These are phyloP conservation scores for Patiria miniata DNA, from an alignment of 35 echinoderm and acorn worm genomes.

Conservation along the genomic window DNA sequence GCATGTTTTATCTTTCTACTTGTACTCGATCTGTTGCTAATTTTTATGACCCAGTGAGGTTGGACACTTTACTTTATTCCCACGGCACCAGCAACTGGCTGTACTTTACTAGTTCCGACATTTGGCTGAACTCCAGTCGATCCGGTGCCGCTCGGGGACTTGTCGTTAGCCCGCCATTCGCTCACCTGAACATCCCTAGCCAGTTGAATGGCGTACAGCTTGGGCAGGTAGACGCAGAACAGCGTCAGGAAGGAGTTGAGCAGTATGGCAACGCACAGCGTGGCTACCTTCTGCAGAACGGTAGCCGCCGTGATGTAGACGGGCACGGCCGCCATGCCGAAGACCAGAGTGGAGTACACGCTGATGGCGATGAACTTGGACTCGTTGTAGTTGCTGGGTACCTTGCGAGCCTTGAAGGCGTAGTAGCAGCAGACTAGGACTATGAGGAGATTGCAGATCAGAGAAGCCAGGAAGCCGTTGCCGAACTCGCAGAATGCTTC, in stretches of 20 bases:
- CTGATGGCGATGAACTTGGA: constrained; percentile 75
- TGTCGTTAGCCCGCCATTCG: background rate
- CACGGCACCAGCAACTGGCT: no score
- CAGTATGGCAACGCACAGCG: constrained; percentile 11
- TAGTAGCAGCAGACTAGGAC: constrained; percentile 54
- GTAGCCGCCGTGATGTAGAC: constrained; percentile 29
- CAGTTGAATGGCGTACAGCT: constrained; percentile 30
- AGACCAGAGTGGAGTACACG: constrained; percentile 62
- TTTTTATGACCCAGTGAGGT: no score
- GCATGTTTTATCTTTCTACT: no score
- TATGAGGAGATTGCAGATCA: constrained; percentile 39
- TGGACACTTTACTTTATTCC: no score
- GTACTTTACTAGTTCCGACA: no score
- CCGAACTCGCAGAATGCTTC: constrained; percentile 32
- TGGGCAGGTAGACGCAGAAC: constrained; percentile 35
- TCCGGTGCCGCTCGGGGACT: no score
- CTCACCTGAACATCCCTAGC: background rate
- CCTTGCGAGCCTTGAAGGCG: constrained; percentile 59
- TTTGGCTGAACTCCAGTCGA: no score
- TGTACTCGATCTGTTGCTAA: no score
- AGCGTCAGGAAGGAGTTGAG: constrained; percentile 24
- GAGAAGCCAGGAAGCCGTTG: constrained; percentile 16
- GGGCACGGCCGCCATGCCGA: constrained; percentile 53
- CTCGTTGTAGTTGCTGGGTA: constrained; percentile 83
- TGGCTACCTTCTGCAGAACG: constrained; percentile 32